Conservation (phyloP, 2,888 invertebrate species). For the Masnerella sp. region DNA sequence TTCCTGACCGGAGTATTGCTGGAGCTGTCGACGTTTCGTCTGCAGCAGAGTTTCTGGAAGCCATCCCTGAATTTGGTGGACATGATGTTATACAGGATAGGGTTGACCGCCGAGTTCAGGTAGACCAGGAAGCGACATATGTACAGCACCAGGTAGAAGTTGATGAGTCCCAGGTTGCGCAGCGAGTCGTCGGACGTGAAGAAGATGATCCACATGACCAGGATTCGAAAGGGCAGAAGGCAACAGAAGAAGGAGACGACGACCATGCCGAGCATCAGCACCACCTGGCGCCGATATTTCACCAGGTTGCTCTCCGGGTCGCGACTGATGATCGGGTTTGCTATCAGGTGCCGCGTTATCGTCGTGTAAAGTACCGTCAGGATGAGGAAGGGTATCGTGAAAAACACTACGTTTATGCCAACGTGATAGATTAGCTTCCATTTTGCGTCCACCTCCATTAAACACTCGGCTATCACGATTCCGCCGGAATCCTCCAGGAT, state of each 20-base stretch:
- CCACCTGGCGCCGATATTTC: conserved; percentile 88
- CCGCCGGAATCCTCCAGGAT: conserved; percentile 84
- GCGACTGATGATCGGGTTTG: conserved; percentile 85
- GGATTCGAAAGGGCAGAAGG: conserved; percentile 91
- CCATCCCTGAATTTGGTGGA: conserved; percentile 93
- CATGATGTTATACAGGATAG: conserved; percentile 94
- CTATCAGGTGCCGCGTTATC: conserved; percentile 91
- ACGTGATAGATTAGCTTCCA: conserved; percentile 91
- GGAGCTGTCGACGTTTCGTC: conserved; percentile 31
- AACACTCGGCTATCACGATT: background rate
- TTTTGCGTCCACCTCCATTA: conserved; percentile 80
- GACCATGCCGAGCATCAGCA: conserved; percentile 93
- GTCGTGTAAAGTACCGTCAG: conserved; percentile 90
- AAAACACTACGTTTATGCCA: conserved; percentile 89
- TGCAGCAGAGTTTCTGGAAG: conserved; percentile 76
- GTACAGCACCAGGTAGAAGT: conserved; percentile 89
- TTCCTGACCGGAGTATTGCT: conserved; percentile 38
- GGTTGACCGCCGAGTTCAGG: conserved; percentile 94
- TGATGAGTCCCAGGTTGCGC: conserved; percentile 85
- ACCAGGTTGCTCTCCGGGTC: conserved; percentile 81
- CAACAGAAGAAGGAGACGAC: conserved; percentile 94
- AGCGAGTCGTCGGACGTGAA: conserved; percentile 85
- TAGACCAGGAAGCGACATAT: conserved; percentile 93
- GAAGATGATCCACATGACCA: conserved; percentile 92
- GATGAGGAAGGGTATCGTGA: conserved; percentile 89